Percentiles rank a stretch among this genome's conserved stretches.
Conservation (phyloP, 2,113 vertebrate species). For the human (Homo sapiens) region DNA sequence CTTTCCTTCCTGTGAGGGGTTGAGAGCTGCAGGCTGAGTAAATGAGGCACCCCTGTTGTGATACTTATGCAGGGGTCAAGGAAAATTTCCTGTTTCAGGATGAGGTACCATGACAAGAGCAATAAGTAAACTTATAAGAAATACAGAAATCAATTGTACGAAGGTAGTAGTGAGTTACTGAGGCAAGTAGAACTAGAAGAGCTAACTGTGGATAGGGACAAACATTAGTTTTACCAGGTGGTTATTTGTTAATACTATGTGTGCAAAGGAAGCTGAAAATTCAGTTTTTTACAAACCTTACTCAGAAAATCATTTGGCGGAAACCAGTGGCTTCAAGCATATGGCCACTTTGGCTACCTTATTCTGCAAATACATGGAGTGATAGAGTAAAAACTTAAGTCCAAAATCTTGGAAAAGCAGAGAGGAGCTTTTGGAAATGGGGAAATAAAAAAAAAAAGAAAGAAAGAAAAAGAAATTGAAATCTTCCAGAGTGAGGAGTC, state of each 20-base stretch:
- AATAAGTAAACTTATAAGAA: background rate
- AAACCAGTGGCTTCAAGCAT: background rate
- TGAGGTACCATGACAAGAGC: background rate
- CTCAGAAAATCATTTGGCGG: background rate
- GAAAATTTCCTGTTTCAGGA: background rate
- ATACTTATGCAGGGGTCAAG: too few species aligned
- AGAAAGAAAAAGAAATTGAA: background rate
- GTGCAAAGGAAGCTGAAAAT: background rate
- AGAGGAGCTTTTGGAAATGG: background rate
- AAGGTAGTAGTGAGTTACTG: background rate
- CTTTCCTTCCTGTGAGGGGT: too few species aligned
- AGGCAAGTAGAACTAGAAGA: background rate
- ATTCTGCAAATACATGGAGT: background rate
- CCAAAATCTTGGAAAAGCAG: background rate
- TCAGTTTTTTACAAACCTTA: background rate
- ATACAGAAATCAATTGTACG: background rate
- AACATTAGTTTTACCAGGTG: background rate
- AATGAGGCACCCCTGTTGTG: too few species aligned
- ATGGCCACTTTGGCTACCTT: background rate
- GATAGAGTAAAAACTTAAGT: background rate
- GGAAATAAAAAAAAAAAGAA: background rate
- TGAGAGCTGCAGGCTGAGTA: too few species aligned
- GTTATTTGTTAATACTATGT: background rate
- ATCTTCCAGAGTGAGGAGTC: background rate
- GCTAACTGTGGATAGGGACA: background rate